These are phyloP conservation scores for Aricia artaxerxes DNA, from an alignment of 2,888 invertebrate genomes.

Conservation along the genomic window DNA sequence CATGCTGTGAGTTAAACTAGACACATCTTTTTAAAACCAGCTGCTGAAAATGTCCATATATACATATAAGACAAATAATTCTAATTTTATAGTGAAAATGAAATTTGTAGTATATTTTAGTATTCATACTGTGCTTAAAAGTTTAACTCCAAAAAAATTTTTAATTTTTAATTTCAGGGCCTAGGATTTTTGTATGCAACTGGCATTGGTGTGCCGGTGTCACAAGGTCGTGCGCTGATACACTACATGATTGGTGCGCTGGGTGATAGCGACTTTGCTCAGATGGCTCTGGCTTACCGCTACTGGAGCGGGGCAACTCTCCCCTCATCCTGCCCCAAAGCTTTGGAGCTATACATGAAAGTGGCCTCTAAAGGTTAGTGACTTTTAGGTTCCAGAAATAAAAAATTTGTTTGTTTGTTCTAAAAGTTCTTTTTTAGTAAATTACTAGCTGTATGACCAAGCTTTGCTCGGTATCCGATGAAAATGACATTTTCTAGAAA, in stretches of 20 bases:
- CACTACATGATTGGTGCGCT: constrained; percentile 96
- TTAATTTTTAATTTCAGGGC: constrained; percentile 75
- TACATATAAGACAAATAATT: no score
- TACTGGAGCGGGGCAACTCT: constrained; percentile 96
- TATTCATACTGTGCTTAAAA: not conserved
- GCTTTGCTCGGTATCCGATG: no score
- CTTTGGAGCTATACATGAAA: constrained; percentile 93
- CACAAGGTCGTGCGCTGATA: constrained; percentile 92
- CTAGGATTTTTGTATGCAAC: constrained; percentile 93
- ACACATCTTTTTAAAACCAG: not conserved
- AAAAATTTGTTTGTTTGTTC: not conserved
- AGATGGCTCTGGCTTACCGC: constrained; percentile 98
- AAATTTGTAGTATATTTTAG: no score
- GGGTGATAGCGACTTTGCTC: constrained; percentile 95
- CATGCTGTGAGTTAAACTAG: constrained; percentile 85
- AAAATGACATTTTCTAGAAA: no score
- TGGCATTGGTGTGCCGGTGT: constrained; percentile 92
- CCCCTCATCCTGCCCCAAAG: constrained; percentile 92
- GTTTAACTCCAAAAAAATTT: not conserved
- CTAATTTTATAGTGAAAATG: no score
- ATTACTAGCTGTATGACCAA: no score
- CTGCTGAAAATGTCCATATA: not conserved
- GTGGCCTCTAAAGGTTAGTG: constrained; percentile 91
- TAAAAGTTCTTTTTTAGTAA: no score
- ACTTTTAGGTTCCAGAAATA: not conserved